phyloP scores from a whole-genome alignment of 2,113 vertebrate genomes.

The Machaerirhynchus nigripectus region DNA sequence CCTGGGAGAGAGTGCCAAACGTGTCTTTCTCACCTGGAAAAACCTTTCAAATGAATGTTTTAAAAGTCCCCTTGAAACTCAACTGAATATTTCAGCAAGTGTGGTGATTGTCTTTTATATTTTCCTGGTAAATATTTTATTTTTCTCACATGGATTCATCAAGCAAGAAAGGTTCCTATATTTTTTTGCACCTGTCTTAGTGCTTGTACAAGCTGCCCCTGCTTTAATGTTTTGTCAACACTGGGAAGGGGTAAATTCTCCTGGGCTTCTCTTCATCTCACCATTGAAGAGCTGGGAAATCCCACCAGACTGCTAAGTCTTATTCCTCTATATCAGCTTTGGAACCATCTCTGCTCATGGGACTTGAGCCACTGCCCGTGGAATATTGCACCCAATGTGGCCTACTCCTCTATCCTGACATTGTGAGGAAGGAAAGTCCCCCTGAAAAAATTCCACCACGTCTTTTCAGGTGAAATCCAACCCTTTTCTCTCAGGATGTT shows the following conservation, averaged over 20 bases:
- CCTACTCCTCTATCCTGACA: not conserved
- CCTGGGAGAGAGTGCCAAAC: not conserved
- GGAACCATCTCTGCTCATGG: not conserved
- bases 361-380: not conserved
- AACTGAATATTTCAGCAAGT: conserved; percentile 31
- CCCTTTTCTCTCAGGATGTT: not conserved
- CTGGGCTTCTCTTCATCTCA: not conserved
- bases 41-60: conserved; percentile 39
- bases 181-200: not conserved
- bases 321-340: not conserved
- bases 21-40: not conserved
- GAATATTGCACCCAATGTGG: not conserved
- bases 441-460: not conserved
- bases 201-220: not conserved
- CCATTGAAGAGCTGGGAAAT: not conserved
- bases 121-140: conserved; percentile 55
- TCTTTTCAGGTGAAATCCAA: not conserved
- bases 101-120: not conserved
- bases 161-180: not conserved
- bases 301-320: not conserved
- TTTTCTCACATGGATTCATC: not conserved
- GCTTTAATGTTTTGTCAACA: not conserved
- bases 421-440: not conserved
- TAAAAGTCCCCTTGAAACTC: not conserved
- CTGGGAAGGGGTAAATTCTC: not conserved